phyloP scores from a whole-genome alignment of 2,888 invertebrate species.

The Agrotis ipsilon region DNA sequence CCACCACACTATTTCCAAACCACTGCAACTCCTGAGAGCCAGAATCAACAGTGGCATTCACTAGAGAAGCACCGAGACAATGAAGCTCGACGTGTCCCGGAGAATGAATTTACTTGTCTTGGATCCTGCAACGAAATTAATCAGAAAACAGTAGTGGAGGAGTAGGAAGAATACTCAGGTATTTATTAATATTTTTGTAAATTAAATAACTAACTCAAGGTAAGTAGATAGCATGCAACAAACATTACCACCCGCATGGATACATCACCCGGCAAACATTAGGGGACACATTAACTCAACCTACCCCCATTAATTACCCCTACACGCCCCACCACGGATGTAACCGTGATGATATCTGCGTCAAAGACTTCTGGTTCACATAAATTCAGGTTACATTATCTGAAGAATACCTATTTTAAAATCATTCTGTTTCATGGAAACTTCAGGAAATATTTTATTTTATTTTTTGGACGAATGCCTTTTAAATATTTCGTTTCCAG shows the following conservation, averaged over 20 bases:
- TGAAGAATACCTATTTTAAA: conserved; percentile 19
- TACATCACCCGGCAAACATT: conserved; percentile 52
- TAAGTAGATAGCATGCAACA: conserved; percentile 24
- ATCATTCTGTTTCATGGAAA: neutral
- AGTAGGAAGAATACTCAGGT: too few relatives aligned
- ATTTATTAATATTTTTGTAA: neutral
- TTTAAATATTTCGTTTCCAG: neutral
- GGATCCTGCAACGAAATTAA: too few relatives aligned
- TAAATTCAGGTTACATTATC: conserved; percentile 44
- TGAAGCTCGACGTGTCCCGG: too few relatives aligned
- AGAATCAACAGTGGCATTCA: too few relatives aligned
- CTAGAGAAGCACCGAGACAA: too few relatives aligned
- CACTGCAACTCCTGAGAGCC: too few relatives aligned
- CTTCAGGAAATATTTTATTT: neutral
- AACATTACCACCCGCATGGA: conserved; percentile 42
- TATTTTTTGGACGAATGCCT: neutral
- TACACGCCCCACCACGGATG: conserved; percentile 31
- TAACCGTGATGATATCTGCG: conserved; percentile 52
- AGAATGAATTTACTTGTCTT: too few relatives aligned
- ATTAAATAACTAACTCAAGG: conserved; percentile 2
- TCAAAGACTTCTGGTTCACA: conserved; percentile 53
- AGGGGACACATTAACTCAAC: conserved; percentile 52
- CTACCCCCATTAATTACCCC: conserved; percentile 56
- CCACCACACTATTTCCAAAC: too few relatives aligned
- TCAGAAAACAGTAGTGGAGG: too few relatives aligned